Conservation (phyloP, 2,113 vertebrate genomes). For the Scalopus aquaticus region DNA sequence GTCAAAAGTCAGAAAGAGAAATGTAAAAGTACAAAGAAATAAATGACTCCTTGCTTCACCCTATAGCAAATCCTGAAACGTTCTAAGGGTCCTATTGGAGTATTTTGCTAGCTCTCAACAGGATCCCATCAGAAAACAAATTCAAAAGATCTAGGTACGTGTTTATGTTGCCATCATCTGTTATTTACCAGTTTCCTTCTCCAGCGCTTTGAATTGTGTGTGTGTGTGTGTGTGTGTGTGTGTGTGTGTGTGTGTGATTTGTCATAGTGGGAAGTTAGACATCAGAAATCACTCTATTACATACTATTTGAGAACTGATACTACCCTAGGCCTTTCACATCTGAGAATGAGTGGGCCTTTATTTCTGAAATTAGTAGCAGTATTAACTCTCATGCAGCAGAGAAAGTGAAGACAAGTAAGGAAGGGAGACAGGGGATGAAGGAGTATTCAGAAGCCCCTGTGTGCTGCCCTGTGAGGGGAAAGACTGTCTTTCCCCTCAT, state of each 20-base stretch:
- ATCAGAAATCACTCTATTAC: not conserved
- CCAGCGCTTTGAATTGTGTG: not conserved
- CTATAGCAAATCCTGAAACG: not conserved
- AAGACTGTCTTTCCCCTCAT: constrained; percentile 2
- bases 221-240: not conserved
- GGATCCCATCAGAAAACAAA: not conserved
- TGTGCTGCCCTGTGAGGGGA: not conserved
- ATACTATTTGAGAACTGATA: not conserved
- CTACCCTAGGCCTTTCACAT: not conserved
- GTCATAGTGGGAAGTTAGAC: not conserved
- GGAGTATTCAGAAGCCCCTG: not conserved
- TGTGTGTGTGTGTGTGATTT: not conserved
- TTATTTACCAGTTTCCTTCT: not conserved
- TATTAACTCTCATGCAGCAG: not conserved
- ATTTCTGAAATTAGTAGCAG: not conserved
- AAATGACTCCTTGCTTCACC: not conserved
- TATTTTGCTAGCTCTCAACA: not conserved
- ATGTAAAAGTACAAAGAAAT: not conserved
- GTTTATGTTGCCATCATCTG: not conserved
- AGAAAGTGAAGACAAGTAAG: not conserved
- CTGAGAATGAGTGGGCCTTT: not conserved
- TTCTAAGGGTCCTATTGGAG: not conserved
- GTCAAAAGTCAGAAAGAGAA: constrained; percentile 23
- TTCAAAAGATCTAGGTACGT: not conserved
- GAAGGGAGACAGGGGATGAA: not conserved